phyloP scores from a whole-genome alignment of 2,797 vertebrate genomes.

The Synanceia verrucosa region DNA sequence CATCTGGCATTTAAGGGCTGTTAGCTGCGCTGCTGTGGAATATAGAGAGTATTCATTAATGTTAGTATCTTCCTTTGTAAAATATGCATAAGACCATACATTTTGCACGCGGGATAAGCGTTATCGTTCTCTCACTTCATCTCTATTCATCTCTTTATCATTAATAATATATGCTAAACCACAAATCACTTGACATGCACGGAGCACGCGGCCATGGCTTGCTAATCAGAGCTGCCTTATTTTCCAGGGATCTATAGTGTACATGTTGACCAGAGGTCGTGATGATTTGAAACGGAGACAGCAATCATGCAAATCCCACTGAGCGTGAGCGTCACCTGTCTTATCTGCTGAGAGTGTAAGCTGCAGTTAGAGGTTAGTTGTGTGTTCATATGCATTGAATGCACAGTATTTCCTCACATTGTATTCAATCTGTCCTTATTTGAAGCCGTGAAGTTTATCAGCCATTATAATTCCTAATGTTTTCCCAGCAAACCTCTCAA shows the following conservation, averaged over 20 bases:
- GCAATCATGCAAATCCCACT: slow-evolving; percentile 26
- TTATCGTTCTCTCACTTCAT: slow-evolving; percentile 33
- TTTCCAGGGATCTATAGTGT: not conserved
- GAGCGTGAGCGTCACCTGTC: not conserved
- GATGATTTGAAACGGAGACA: slow-evolving; percentile 11
- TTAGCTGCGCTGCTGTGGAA: slow-evolving; percentile 19
- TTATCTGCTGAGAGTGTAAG: not conserved
- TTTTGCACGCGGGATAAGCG: slow-evolving; percentile 35
- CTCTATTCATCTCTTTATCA: slow-evolving; percentile 56
- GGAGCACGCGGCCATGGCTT: not conserved
- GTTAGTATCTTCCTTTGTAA: slow-evolving; percentile 54
- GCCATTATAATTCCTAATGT: not conserved
- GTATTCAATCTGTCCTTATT: not conserved
- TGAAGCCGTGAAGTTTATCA: not conserved
- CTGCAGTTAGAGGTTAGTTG: not conserved
- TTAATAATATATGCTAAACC: slow-evolving; percentile 60
- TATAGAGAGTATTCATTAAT: slow-evolving; percentile 41
- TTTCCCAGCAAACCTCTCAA: not conserved
- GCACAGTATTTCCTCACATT: not conserved
- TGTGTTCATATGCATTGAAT: not conserved
- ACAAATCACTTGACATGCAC: slow-evolving; percentile 41
- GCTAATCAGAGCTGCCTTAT: slow-evolving; percentile 30
- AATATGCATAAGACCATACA: slow-evolving; percentile 61
- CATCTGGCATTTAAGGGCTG: slow-evolving; percentile 59
- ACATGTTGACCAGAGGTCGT: not conserved